Base-by-base conservation (phyloP, 2,888 invertebrate species). In the Ornithoptera priamus region DNA sequence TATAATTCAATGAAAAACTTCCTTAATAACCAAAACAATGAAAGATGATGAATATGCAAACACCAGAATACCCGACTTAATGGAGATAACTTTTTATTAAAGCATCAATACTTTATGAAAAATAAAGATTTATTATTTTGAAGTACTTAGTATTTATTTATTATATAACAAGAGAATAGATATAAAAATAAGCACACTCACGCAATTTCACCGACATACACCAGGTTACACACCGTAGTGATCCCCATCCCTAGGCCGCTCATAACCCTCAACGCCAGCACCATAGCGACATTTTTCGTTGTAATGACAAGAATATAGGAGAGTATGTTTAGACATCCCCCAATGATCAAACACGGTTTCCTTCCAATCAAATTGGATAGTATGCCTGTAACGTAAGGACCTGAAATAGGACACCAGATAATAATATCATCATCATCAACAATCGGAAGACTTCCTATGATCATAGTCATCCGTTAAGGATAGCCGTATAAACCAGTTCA, bases 301-400 rank as follows among this genome's bases (percentile, higher is more conserved):
- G 77, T 75, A 1, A 79, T 72, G 4, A 81, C 77, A 8, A 83
- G 65, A 0, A 81, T 66, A 42, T 77, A 80, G 0, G 80, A 76
- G 0, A 77, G 10, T 17, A 80, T 73, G 50, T 78, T 82, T 17
- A 81, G 39, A 0, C 72, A 42, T 0, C 78, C 80, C 0, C 82
- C 82, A 0, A 81, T 73, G 18, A 81, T 30, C 22, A 83, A 71
- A 57, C 81, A 81, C 1, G 79, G 79, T 62, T 80, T 81, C 22
- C 81, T 73, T 0, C 82, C 83, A 1, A 82, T 71, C 36, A 75
- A 50, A 58, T 83, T 83, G 12, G 82, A 78, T 0, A 83, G 70
- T 10, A 76, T 71, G 1, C 81, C 76, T 0, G 81, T 77, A 0
- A 77, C 71, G 39, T 81, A 79, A 0, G 82, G 82, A 0, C 82